Conservation (phyloP, 2,888 invertebrate species). For the Leucophenga montana region DNA sequence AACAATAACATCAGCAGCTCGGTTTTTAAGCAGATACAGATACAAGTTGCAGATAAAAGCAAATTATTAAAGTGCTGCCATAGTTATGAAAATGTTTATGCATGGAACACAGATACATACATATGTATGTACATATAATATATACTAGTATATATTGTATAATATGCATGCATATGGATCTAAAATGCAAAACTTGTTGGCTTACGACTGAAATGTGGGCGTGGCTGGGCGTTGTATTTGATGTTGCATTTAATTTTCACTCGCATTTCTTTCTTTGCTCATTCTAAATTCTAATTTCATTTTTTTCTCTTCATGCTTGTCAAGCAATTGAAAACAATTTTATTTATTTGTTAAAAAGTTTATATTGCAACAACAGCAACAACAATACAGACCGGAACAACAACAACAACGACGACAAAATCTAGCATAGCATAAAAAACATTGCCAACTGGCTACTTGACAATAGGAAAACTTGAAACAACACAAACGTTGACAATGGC, state of each 20-base stretch:
- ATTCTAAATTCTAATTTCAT: constrained; percentile 2
- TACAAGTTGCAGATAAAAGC: constrained; percentile 53
- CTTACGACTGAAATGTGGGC: neutral
- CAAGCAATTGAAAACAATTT: constrained; percentile 27
- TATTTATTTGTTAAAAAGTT: constrained; percentile 21
- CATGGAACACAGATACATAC: neutral
- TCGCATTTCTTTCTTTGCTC: neutral
- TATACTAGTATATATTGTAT: too few species aligned
- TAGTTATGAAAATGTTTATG: constrained; percentile 63
- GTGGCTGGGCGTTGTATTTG: neutral
- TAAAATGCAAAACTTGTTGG: neutral
- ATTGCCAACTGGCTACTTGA: neutral
- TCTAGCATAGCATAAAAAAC: constrained; percentile 3
- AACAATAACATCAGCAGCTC: constrained; percentile 27
- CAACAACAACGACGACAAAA: neutral
- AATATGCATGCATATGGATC: neutral
- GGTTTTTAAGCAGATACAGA: constrained; percentile 40
- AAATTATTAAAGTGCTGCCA: constrained; percentile 65
- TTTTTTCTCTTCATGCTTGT: constrained; percentile 15
- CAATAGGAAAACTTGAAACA: constrained; percentile 4
- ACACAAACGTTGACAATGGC: constrained; percentile 18
- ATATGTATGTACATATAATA: neutral
- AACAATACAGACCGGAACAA: neutral
- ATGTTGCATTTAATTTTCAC: constrained; percentile 12
- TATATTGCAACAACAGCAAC: constrained; percentile 18